Evolutionary conservation across 1,140 invertebrate genomes (phyloP), one percentile per base, ranked within the genome.

Genomic region (Cyclargus thomasi): DNA sequence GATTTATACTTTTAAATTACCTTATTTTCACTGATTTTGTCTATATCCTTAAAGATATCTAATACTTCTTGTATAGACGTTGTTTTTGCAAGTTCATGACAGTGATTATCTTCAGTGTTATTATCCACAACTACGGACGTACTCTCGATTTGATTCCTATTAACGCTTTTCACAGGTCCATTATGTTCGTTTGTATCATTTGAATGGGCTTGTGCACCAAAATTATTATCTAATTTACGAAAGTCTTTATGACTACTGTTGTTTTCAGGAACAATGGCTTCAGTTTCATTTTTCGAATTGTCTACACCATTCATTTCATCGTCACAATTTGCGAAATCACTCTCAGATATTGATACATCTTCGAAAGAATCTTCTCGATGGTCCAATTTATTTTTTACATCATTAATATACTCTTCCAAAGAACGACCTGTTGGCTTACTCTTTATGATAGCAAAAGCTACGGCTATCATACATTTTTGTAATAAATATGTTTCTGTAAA

Each of bases 371-470:
- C 6, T 47, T 65, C 53, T 17, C 70, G 63, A 20, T 71, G 65
- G 21, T 70, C 63, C 55, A 53, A 63, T 53, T 78, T 79, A n/a
- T 70, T 71, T 77, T 69, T 75, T 67, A 85, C 47, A 8, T 72
- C 7, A 35, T 74, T 57, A 64, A 85, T 66, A 69, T 81, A 79
- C 17, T 73, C 57, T 23, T 74, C 68, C n/a, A 72, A 39, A 20
- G 69, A 71, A 53, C 73, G 8, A 64, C 76, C 69, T 35, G 64
- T 14, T 59, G 82, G 80, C 73, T 78, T 81, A 7, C 67, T 73
- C 69, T 72, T 78, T 66, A 85, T 67, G 4, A 85, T 71, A 16
- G 77, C 74, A 57, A 85, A 64, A 10, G 80, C 79, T 10, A 78
- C 67, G 8, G 78, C 78, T 29, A 81, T 10, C 11, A 72, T 65